phyloP scores from a whole-genome alignment of 1,140 invertebrate species.

The Habropoda laboriosa region DNA sequence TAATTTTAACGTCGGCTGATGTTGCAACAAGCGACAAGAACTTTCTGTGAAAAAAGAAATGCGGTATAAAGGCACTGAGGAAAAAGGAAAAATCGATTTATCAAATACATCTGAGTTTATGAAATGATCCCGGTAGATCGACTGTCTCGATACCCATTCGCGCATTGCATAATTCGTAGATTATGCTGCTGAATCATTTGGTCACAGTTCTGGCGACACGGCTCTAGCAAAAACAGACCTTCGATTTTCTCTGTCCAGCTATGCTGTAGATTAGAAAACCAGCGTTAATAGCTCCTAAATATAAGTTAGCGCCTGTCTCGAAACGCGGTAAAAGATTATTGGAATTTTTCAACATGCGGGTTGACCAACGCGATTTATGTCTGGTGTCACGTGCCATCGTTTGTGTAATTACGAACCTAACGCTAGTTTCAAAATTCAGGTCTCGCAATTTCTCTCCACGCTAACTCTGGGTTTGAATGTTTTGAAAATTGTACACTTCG shows the following conservation, averaged over 20 bases:
- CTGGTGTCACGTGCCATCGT: not conserved
- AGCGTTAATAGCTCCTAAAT: not conserved
- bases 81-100: too few relatives aligned
- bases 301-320: too few relatives aligned
- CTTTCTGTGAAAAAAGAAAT: too few relatives aligned
- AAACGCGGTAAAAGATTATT: not conserved
- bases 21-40: too few relatives aligned
- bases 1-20: too few relatives aligned
- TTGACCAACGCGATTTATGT: not conserved
- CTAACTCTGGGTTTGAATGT: too few relatives aligned
- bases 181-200: not conserved
- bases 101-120: too few relatives aligned
- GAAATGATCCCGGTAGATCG: too few relatives aligned
- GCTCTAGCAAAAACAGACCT: not conserved
- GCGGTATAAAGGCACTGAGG: too few relatives aligned
- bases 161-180: not conserved
- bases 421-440: not conserved
- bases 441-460: not conserved
- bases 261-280: not conserved
- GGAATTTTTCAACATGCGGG: not conserved
- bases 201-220: not conserved
- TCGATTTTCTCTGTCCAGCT: not conserved
- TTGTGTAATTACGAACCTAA: not conserved
- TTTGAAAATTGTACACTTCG: too few relatives aligned
- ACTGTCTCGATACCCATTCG: not conserved